Conservation (phyloP, 2,888 invertebrate species). For the Polymixis flavicincta region DNA sequence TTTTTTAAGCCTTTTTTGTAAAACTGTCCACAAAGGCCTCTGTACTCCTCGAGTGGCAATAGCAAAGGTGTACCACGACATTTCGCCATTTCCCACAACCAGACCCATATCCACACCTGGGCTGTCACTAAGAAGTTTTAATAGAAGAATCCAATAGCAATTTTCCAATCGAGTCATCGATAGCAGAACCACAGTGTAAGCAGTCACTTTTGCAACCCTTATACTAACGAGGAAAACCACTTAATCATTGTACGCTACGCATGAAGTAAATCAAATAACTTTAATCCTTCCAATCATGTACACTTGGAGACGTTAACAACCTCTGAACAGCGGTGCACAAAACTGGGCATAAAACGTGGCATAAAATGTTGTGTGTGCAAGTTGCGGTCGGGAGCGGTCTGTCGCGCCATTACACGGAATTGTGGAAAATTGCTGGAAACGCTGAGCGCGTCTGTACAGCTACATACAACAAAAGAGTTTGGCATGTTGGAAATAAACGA, state of each 20-base stretch:
- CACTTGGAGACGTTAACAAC: slow-evolving; percentile 13
- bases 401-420: slow-evolving; percentile 47
- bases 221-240: too few relatives aligned
- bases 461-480: slow-evolving; percentile 18
- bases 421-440: slow-evolving; percentile 47
- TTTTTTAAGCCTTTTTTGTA: too few relatives aligned
- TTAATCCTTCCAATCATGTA: background rate
- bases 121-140: background rate
- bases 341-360: slow-evolving; percentile 35
- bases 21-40: too few relatives aligned
- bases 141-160: background rate
- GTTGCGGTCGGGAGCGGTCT: slow-evolving; percentile 28
- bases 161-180: background rate
- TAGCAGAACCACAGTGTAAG: background rate
- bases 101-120: background rate
- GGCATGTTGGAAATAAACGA: background rate
- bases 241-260: background rate
- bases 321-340: slow-evolving; percentile 8
- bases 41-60: too few relatives aligned
- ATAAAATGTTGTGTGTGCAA: slow-evolving; percentile 34
- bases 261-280: background rate
- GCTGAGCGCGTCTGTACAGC: slow-evolving; percentile 21
- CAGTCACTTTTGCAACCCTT: background rate
- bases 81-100: too few relatives aligned
- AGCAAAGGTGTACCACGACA: too few relatives aligned